Evolutionary conservation across 2,797 vertebrate genomes (phyloP).

Genomic region (Melanotaenia parkinsoni): DNA sequence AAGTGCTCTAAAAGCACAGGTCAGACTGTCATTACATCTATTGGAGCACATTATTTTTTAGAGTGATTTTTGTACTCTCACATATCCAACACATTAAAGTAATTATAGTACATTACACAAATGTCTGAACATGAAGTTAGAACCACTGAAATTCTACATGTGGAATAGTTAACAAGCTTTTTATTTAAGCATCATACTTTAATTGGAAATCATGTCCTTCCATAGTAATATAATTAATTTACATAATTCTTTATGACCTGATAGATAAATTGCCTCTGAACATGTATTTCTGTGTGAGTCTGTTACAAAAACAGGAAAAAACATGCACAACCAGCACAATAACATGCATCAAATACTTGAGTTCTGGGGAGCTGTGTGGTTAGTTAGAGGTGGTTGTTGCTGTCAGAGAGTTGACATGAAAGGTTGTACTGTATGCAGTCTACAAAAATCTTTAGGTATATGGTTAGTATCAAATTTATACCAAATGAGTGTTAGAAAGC

Average conservation of each 20-base stretch:
- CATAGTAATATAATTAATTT: constrained; percentile 8
- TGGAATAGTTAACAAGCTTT: constrained; percentile 21
- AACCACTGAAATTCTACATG: constrained; percentile 12
- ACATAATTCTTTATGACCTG: background rate
- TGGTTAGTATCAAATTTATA: no score
- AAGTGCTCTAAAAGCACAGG: constrained; percentile 54
- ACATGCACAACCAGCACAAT: background rate
- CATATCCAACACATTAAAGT: constrained; percentile 42
- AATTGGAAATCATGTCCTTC: constrained; percentile 1
- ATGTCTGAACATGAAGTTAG: constrained; percentile 17
- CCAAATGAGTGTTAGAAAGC: no score
- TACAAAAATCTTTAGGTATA: no score
- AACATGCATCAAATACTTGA: background rate
- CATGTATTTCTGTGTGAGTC: background rate
- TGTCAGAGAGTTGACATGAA: background rate
- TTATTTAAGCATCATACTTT: constrained; percentile 10
- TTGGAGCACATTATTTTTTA: constrained; percentile 15
- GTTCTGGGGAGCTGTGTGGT: no score
- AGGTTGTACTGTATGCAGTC: no score
- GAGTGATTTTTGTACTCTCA: constrained; percentile 44
- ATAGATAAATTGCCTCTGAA: background rate
- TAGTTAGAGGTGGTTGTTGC: background rate
- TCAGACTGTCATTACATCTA: constrained; percentile 30
- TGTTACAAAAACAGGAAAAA: background rate
- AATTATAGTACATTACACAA: constrained; percentile 41